phyloP scores from a whole-genome alignment of 2,888 invertebrate species.

The Scaptodrosophila latifasciaeformis region DNA sequence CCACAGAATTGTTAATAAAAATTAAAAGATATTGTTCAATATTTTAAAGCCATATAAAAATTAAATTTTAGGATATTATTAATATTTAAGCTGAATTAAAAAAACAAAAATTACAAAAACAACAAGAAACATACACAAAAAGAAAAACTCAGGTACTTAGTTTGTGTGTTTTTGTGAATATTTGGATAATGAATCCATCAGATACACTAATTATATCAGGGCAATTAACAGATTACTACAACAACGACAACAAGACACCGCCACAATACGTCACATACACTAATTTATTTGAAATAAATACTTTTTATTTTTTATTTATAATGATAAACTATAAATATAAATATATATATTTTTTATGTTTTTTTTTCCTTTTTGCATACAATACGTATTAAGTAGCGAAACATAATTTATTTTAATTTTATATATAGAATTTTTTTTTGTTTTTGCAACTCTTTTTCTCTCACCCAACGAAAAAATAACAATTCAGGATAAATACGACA shows the following conservation, averaged over 20 bases:
- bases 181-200: slow-evolving; percentile 22
- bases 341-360: slow-evolving; percentile 35
- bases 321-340: slow-evolving; percentile 35
- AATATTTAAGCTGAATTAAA: slow-evolving; percentile 16
- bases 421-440: too few species aligned
- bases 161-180: slow-evolving; percentile 60
- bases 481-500: too few species aligned
- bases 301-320: slow-evolving; percentile 38
- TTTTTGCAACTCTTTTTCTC: slow-evolving; percentile 21
- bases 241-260: slow-evolving; percentile 38
- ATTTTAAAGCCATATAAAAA: slow-evolving; percentile 56
- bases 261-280: slow-evolving; percentile 65
- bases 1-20: background rate
- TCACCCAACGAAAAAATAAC: slow-evolving; percentile 28
- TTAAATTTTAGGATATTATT: slow-evolving; percentile 33
- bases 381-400: slow-evolving; percentile 34
- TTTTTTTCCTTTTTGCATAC: slow-evolving; percentile 27
- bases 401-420: slow-evolving; percentile 46
- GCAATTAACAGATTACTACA: background rate
- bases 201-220: background rate
- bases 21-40: slow-evolving; percentile 19
- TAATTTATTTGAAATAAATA: slow-evolving; percentile 47
- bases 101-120: too few species aligned
- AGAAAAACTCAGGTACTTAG: slow-evolving; percentile 74
- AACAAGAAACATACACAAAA: slow-evolving; percentile 33